Conservation (phyloP, 2,888 invertebrate species). For the Orchesella flavescens region DNA sequence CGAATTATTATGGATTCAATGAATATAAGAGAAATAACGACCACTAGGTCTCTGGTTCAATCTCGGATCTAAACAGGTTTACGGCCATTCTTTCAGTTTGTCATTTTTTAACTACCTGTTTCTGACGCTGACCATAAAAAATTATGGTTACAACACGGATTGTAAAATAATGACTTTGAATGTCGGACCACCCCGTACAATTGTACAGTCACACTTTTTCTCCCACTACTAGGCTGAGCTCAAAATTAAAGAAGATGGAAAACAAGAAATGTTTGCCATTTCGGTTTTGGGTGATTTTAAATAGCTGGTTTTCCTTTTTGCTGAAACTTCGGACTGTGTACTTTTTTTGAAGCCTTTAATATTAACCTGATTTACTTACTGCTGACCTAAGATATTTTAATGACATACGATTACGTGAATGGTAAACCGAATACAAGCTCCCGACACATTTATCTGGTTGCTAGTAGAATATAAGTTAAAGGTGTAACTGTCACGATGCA, state of each 20-base stretch:
- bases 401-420: too few species aligned
- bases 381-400: too few species aligned
- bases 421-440: too few species aligned
- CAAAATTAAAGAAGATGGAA: neutral
- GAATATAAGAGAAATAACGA: neutral
- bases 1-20: neutral
- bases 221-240: neutral
- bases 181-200: too few species aligned
- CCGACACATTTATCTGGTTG: too few species aligned
- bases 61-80: slow-evolving; percentile 7
- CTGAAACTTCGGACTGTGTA: too few species aligned
- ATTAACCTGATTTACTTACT: too few species aligned
- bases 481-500: too few species aligned
- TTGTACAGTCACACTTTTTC: neutral
- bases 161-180: too few species aligned
- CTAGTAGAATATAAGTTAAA: too few species aligned
- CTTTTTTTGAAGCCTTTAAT: too few species aligned
- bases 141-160: neutral
- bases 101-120: slow-evolving; percentile 20
- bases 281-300: neutral
- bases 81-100: slow-evolving; percentile 6
- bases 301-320: too few species aligned
- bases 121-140: neutral
- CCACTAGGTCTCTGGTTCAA: neutral
- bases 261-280: neutral